Evolutionary conservation across 30 jellyfish, hydroid and myxozoan species (phyloP).

Genomic region (Cassiopea xamachana): DNA sequence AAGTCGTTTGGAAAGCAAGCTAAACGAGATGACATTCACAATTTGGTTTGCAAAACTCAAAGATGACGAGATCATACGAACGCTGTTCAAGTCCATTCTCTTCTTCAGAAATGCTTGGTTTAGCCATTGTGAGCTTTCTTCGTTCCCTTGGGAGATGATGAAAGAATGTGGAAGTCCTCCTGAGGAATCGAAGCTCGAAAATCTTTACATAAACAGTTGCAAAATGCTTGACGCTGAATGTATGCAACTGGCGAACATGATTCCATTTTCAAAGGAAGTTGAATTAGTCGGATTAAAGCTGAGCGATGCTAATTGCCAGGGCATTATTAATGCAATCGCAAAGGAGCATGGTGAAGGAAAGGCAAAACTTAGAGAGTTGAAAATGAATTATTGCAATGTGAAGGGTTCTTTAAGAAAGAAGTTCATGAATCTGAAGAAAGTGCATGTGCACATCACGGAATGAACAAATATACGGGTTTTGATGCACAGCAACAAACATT

Average conservation of each 20-base stretch:
- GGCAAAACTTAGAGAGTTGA: conserved; percentile 2
- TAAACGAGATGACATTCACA: neutral
- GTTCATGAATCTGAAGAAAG: conserved; percentile 23
- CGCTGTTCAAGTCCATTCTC: neutral
- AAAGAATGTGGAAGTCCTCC: neutral
- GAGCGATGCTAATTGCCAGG: neutral
- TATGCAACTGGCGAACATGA: neutral
- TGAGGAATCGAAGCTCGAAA: conserved; percentile 6
- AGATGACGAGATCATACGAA: neutral
- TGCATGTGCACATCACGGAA: neutral
- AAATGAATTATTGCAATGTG: conserved; percentile 10
- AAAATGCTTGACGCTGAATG: neutral
- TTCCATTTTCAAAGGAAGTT: conserved; percentile 1
- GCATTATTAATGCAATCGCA: neutral
- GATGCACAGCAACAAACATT: too few species aligned
- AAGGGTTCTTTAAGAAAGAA: neutral
- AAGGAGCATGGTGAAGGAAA: conserved; percentile 10
- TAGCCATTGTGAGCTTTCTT: neutral
- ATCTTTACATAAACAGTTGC: conserved; percentile 4
- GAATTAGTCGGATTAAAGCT: neutral
- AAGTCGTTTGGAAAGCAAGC: neutral
- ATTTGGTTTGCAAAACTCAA: neutral
- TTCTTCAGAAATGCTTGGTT: conserved; percentile 8
- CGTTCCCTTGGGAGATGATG: conserved; percentile 1
- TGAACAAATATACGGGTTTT: neutral